Base-by-base conservation (phyloP, 2,888 invertebrate species). In the Hypomecis atomaria region DNA sequence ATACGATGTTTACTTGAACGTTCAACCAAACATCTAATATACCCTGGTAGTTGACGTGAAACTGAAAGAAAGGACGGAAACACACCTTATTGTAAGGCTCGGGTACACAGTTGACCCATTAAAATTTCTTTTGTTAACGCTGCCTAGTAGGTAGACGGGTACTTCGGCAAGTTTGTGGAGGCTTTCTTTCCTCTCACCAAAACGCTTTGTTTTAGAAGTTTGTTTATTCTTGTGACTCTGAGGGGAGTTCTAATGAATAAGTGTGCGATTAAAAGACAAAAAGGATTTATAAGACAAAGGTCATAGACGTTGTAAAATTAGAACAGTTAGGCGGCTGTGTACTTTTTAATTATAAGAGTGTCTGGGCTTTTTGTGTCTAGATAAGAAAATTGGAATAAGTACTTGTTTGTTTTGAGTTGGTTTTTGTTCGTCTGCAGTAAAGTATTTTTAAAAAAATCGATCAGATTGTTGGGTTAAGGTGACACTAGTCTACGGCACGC, bases 201-300 rank as follows among this genome's bases (percentile, higher is more conserved):
- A 77, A 71, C 59, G 73, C 73, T 79, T 79, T 77, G 77, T 79
- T 78, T 75, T 68, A 70, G 65, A 76, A 78, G 71, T 78, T 78
- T 75, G 74, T 75, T 76, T 76, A 75, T 77, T 73, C 71, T 78
- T 76, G 72, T 71, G 72, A 73, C 70, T 75, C 71, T 52, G 67
- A 64, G 67, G 72, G 70, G 67, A 72, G 67, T 66, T 67, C 72
- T 77, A 79, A 79, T 77, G 78, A 81, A 79, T 81, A 78, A 77
- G 74, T 75, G 73, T 73, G 74, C 75, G 77, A 78, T 78, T 78
- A 74, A 57, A 65, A 69, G 67, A 74, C 77, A 65, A 76, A 77
- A 78, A 78, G 74, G 74, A 72, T 76, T 74, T 75, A 47, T 47
- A 69, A 72, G 65, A 71, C 72, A 72, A 71, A 77, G 73, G 78